Conservation (phyloP, 1,140 invertebrate species). For the Solenopsis fugax region DNA sequence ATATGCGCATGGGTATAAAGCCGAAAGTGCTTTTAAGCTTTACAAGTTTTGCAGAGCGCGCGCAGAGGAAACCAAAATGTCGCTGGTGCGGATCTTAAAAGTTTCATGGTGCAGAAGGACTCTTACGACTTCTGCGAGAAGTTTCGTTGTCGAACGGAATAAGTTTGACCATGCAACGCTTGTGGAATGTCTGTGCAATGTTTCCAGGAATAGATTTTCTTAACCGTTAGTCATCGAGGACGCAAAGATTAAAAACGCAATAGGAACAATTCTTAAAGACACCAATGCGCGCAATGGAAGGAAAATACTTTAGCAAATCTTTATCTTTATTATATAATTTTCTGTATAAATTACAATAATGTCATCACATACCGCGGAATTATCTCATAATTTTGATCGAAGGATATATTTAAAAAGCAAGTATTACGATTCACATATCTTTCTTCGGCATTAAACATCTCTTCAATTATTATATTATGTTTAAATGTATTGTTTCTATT, state of each 20-base stretch:
- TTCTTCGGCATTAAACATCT: not conserved
- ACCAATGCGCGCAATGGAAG: not conserved
- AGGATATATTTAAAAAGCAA: not conserved
- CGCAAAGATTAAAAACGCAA: slow-evolving; percentile 49
- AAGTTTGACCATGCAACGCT: slow-evolving; percentile 59
- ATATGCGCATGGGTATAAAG: slow-evolving; percentile 59
- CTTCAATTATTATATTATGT: slow-evolving; percentile 19
- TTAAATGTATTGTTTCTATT: not conserved
- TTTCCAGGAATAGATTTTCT: slow-evolving; percentile 62
- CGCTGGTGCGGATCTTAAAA: slow-evolving; percentile 70
- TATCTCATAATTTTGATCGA: not conserved
- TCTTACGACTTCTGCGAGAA: slow-evolving; percentile 67
- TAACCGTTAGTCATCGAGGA: slow-evolving; percentile 45
- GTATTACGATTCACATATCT: not conserved
- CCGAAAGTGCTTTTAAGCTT: slow-evolving; percentile 71
- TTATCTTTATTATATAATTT: not conserved
- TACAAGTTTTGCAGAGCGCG: slow-evolving; percentile 66
- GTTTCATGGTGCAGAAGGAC: slow-evolving; percentile 61
- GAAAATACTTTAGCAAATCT: slow-evolving; percentile 3
- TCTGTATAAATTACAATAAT: not conserved
- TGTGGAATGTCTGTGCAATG: slow-evolving; percentile 38
- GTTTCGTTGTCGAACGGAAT: slow-evolving; percentile 67
- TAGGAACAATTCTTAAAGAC: slow-evolving; percentile 40
- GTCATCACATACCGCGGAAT: not conserved
- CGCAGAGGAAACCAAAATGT: slow-evolving; percentile 67